Evolutionary conservation across 2,797 vertebrate species (phyloP).

Genomic region (Antrozous pallidus): DNA sequence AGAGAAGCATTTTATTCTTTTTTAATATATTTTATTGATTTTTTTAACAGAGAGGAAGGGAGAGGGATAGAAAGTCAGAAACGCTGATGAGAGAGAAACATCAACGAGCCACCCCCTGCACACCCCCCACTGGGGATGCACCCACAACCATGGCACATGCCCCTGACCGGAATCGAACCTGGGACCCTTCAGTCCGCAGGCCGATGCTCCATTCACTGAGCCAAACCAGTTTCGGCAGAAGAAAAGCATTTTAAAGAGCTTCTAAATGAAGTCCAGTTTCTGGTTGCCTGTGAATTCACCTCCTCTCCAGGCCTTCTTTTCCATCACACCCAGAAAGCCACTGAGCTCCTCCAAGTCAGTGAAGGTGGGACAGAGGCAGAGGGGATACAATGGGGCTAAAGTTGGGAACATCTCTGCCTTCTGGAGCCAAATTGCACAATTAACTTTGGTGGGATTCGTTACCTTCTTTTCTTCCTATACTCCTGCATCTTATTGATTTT

Average conservation of each 20-base stretch:
- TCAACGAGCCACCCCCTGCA: too few species aligned
- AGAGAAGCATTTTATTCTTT: too few species aligned
- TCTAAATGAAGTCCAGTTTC: neutral
- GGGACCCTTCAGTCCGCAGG: too few species aligned
- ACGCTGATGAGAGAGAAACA: too few species aligned
- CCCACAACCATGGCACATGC: too few species aligned
- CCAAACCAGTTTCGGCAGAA: too few species aligned
- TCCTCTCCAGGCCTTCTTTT: neutral
- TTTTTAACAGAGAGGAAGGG: too few species aligned
- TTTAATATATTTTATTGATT: too few species aligned
- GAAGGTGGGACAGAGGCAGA: neutral
- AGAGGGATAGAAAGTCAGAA: too few species aligned
- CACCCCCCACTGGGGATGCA: too few species aligned
- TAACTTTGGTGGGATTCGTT: accelerated
- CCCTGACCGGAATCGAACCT: too few species aligned
- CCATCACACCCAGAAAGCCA: neutral
- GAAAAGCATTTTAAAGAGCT: neutral
- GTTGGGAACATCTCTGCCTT: neutral
- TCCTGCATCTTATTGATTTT: neutral
- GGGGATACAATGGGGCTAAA: neutral
- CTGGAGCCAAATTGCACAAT: neutral
- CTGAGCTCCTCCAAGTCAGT: neutral
- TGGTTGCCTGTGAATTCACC: neutral
- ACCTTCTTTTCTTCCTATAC: neutral
- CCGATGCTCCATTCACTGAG: too few species aligned